Percentiles rank a stretch among this genome's conserved stretches.
Conservation (phyloP, 1,140 invertebrate genomes). For the Leptinotarsa texana region DNA sequence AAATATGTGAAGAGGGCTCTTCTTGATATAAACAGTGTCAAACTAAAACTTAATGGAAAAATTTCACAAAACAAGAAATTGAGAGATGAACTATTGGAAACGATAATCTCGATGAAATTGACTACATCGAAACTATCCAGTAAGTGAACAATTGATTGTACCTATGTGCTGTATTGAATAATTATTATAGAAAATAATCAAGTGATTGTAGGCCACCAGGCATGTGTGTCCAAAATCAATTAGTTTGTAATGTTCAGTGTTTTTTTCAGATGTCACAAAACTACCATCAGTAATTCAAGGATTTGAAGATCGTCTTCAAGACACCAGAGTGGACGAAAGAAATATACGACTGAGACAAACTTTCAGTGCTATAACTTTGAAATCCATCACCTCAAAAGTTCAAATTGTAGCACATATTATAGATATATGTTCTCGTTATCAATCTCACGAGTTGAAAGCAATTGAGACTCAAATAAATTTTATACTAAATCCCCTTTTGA, state of each 20-base stretch:
- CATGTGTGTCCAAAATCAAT: no score
- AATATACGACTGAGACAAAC: neutral
- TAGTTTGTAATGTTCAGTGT: no score
- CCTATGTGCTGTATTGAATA: no score
- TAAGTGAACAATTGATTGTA: no score
- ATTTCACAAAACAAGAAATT: slow-evolving; percentile 17
- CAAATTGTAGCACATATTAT: neutral
- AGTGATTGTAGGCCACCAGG: no score
- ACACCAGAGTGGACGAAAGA: neutral
- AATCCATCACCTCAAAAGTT: neutral
- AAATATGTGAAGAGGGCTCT: slow-evolving; percentile 62
- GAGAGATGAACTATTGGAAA: neutral
- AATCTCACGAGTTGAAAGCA: neutral
- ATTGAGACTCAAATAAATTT: slow-evolving; percentile 27
- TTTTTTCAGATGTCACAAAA: neutral
- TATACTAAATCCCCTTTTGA: slow-evolving; percentile 16
- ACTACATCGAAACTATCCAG: neutral
- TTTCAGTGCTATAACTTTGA: neutral
- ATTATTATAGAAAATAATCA: no score
- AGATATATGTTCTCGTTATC: neutral
- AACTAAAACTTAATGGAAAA: slow-evolving; percentile 57
- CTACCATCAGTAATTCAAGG: neutral
- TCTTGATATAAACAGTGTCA: slow-evolving; percentile 63
- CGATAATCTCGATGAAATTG: neutral
- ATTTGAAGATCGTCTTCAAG: neutral